Conservation (phyloP, 2,113 vertebrate genomes). For the Oreochromis aureus region DNA sequence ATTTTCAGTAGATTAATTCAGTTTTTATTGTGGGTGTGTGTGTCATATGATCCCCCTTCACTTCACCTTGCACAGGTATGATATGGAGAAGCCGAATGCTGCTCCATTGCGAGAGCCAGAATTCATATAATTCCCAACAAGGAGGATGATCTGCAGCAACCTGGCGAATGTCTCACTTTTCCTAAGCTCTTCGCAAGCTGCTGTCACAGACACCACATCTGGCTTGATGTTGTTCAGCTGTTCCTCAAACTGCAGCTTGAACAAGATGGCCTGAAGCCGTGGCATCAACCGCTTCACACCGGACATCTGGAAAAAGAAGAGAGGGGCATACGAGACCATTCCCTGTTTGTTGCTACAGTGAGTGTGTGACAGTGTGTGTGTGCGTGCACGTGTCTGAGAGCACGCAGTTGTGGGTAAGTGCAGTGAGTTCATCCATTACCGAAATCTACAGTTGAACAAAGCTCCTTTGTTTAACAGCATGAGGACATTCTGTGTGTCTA, state of each 20-base stretch:
- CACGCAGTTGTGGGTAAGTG: background rate
- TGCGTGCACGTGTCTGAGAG: background rate
- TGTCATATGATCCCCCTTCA: background rate
- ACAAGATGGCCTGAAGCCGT: constrained; percentile 81
- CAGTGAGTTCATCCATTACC: constrained; percentile 13
- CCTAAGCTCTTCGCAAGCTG: constrained; percentile 84
- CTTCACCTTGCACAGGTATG: constrained; percentile 82
- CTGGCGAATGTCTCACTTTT: constrained; percentile 78
- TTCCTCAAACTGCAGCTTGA: constrained; percentile 86
- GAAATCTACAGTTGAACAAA: constrained; percentile 29
- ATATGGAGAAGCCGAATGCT: constrained; percentile 83
- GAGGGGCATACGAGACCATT: background rate
- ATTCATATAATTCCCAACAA: constrained; percentile 90
- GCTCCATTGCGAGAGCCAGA: constrained; percentile 85
- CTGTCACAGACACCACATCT: constrained; percentile 86
- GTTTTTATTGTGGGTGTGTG: background rate
- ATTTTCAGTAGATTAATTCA: background rate
- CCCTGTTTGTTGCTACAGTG: background rate
- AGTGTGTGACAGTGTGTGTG: background rate
- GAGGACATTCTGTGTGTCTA: background rate
- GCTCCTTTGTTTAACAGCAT: constrained; percentile 1
- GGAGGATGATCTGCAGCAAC: constrained; percentile 80
- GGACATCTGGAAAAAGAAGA: constrained; percentile 75
- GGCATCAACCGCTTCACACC: constrained; percentile 76
- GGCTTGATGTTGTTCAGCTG: constrained; percentile 90